These are phyloP conservation scores for Lissonota sp. DNA, from an alignment of 2,888 invertebrate genomes.

Conservation along the genomic window DNA sequence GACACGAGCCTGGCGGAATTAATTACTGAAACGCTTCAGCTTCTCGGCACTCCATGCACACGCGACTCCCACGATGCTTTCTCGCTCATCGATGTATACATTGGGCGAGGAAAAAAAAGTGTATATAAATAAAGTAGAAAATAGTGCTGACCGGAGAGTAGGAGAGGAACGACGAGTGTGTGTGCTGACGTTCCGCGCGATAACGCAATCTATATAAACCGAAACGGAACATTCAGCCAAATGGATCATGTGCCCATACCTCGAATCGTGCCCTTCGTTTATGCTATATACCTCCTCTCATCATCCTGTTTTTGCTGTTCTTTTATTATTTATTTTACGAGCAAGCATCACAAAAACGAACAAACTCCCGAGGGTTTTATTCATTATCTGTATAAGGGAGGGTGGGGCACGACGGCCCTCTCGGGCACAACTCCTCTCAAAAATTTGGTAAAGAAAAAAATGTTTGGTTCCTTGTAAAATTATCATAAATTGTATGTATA, in stretches of 20 bases:
- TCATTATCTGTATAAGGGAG: too few species aligned
- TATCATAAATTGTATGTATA: too few species aligned
- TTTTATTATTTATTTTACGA: too few species aligned
- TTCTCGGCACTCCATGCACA: constrained; percentile 43
- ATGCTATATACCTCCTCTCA: background rate
- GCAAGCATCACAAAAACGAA: too few species aligned
- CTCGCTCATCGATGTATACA: constrained; percentile 42
- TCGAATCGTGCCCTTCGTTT: background rate
- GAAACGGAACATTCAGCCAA: constrained; percentile 20
- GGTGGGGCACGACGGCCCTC: too few species aligned
- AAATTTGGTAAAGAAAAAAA: too few species aligned
- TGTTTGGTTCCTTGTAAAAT: too few species aligned
- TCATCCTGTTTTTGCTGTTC: too few species aligned
- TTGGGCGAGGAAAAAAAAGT: constrained; percentile 5
- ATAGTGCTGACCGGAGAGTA: constrained; percentile 34
- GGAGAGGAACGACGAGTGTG: too few species aligned
- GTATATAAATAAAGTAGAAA: constrained; percentile 26
- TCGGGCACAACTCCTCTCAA: too few species aligned
- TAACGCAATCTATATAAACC: constrained; percentile 35
- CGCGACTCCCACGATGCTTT: constrained; percentile 45
- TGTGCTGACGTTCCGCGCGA: constrained; percentile 1
- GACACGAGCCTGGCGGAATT: constrained; percentile 60
- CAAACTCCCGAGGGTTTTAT: too few species aligned
- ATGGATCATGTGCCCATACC: constrained; percentile 12
- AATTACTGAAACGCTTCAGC: constrained; percentile 58